A percentile compares a stretch with the other conserved stretches of the same genome.
Evolutionary conservation across 2,888 invertebrate species (phyloP).

Genomic region (Mythimna lalbum): DNA sequence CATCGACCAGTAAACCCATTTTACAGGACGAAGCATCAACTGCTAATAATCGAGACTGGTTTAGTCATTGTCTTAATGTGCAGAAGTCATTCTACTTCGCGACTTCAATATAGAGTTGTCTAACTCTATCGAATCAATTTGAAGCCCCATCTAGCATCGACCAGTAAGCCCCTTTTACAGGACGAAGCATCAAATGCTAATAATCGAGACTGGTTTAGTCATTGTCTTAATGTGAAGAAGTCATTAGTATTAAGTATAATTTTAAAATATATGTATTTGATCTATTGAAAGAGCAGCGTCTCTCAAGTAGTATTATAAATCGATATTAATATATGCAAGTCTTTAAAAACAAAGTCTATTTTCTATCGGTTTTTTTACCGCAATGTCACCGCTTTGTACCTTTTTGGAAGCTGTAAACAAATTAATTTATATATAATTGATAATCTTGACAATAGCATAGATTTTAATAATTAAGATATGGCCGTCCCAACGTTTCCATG

Average conservation of each 20-base stretch:
- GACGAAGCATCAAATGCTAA: conserved; percentile 41
- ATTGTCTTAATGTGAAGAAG: conserved; percentile 36
- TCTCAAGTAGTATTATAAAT: conserved; percentile 18
- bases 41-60: no score
- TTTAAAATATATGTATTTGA: conserved; percentile 14
- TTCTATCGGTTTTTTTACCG: not conserved
- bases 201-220: conserved; percentile 21
- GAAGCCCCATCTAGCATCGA: conserved; percentile 8
- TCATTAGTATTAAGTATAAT: conserved; percentile 40
- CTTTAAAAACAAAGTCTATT: conserved; percentile 15
- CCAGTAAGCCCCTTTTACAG: conserved; percentile 20
- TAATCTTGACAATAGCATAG: not conserved
- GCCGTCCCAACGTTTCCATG: no score
- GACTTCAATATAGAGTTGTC: not conserved
- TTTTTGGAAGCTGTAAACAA: conserved; percentile 1
- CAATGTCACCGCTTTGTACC: conserved; percentile 4
- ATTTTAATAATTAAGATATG: no score
- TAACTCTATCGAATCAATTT: not conserved
- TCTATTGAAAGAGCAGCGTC: conserved; percentile 11
- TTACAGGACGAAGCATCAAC: conserved; percentile 34
- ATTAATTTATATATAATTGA: conserved; percentile 12
- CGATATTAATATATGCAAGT: conserved; percentile 17
- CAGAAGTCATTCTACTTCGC: no score
- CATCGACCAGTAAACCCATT: conserved; percentile 9
- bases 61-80: no score